Conservation (phyloP, 2,888 invertebrate genomes). For the Drosophila pseudotakahashii region DNA sequence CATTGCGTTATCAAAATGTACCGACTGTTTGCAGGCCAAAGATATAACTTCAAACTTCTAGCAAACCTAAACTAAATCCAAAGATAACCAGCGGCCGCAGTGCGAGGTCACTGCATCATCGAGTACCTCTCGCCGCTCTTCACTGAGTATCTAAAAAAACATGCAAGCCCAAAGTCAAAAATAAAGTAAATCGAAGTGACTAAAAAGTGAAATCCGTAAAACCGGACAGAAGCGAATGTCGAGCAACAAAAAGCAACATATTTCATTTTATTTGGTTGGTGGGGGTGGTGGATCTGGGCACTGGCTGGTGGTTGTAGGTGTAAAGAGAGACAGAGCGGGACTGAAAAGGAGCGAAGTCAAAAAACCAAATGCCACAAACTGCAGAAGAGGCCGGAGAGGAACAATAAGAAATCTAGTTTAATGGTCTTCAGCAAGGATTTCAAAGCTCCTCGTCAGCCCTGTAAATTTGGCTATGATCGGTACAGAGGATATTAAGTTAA, state of each 20-base stretch:
- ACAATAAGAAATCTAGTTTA: slow-evolving; percentile 39
- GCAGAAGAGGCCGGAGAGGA: slow-evolving; percentile 2
- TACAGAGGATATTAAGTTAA: too few relatives aligned
- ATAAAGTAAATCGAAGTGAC: slow-evolving; percentile 31
- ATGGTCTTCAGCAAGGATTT: slow-evolving; percentile 80
- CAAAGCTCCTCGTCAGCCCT: slow-evolving; percentile 2
- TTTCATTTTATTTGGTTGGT: background rate
- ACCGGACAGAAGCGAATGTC: slow-evolving; percentile 1
- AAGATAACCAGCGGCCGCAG: slow-evolving; percentile 44
- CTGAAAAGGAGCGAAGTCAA: background rate
- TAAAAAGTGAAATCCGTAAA: slow-evolving; percentile 26
- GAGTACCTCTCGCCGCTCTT: slow-evolving; percentile 11
- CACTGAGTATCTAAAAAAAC: background rate
- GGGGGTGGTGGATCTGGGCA: background rate
- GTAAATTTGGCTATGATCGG: too few relatives aligned
- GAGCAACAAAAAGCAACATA: background rate
- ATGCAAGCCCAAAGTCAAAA: background rate
- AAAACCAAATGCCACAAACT: background rate
- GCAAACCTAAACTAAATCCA: background rate
- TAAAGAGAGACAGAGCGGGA: background rate
- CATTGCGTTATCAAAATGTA: background rate
- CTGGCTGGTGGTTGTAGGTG: background rate
- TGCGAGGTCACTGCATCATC: slow-evolving; percentile 70
- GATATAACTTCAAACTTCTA: background rate
- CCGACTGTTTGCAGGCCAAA: background rate